Evolutionary conservation across 2,888 invertebrate species (phyloP), one percentile per base, ranked within the genome.

Genomic region (Sarcophaga variegata): DNA sequence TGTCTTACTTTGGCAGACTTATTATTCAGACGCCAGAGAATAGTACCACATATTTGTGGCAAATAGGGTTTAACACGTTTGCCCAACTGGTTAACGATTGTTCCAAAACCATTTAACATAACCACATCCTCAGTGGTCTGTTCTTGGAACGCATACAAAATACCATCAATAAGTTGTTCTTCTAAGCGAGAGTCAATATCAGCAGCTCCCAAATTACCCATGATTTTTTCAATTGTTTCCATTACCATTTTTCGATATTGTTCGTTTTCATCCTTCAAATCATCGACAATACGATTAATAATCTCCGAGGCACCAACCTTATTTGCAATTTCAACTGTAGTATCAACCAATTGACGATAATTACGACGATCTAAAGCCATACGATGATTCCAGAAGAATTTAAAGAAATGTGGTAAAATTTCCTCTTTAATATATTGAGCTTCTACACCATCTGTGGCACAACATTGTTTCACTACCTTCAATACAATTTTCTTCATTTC

Each of bases 401-500:
- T 99, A 94, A 99, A 99, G 94, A 99, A 99, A 91, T 99, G 98
- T 0, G 99, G 99, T 89, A 99, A 94, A 90, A 99, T 99, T 93
- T 99, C 99, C 90, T 99, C 99, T 94, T 99, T 99, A 89, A 99
- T 99, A 92, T 99, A 99, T 92, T 99, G 98, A 0, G 99, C 96
- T 93, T 99, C 99, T 76, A 99, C 99, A 96, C 99, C 99, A 93
- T 99, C 99, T 0, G 99, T 99, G 12, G 98, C 99, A 92, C 99
- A 99, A 94, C 99, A 99, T 94, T 99, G 99, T 93, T 99, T 99
- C 85, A 99, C 99, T 87, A 99, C 97, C 95, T 99, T 99, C 88
- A 99, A 95, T 0, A 99, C 99, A 94, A 99, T 99, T 93, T 99
- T 99, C 94, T 99, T 99, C 99, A 99, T 99, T 95, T 99, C 99